Percentiles rank a stretch among this genome's conserved stretches.
These are phyloP conservation scores for Callinectes sapidus DNA, from an alignment of 2,888 invertebrate genomes.

Conservation along the genomic window DNA sequence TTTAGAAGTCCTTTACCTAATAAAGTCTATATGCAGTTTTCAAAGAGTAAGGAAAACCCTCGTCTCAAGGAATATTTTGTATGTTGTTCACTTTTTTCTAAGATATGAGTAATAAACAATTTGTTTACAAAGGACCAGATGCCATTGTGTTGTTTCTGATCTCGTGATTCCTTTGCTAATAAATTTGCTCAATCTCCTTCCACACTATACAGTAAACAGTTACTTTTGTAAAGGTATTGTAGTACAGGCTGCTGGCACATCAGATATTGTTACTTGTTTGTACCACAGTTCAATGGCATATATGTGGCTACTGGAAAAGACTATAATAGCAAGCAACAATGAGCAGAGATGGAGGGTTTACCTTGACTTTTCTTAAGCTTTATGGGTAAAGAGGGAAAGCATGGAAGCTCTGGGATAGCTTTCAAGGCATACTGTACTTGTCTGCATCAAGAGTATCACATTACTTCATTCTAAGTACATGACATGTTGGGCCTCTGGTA, in stretches of 20 bases:
- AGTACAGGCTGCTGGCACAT: background rate
- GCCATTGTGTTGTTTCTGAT: background rate
- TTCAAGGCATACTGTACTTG: constrained; percentile 6
- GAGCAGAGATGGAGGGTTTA: background rate
- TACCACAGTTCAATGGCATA: background rate
- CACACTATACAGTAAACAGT: background rate
- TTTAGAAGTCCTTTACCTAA: constrained; percentile 46
- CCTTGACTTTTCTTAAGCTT: constrained; percentile 6
- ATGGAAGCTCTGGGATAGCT: constrained; percentile 20
- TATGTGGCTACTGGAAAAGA: background rate
- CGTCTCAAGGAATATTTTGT: background rate
- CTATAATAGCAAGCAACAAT: background rate
- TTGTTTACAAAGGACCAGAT: background rate
- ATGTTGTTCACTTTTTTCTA: background rate
- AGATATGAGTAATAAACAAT: background rate
- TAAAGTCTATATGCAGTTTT: constrained; percentile 30
- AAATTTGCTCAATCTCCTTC: background rate
- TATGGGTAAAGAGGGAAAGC: background rate
- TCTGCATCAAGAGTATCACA: constrained; percentile 43
- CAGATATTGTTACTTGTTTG: background rate
- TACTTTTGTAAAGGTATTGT: background rate
- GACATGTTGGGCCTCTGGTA: constrained; percentile 48
- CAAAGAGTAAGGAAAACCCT: background rate
- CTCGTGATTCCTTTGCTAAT: background rate
- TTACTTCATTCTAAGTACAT: constrained; percentile 32